These are phyloP conservation scores for Hapalemur alaotrensis DNA, from an alignment of 2,797 vertebrate species.

Conservation along the genomic window DNA sequence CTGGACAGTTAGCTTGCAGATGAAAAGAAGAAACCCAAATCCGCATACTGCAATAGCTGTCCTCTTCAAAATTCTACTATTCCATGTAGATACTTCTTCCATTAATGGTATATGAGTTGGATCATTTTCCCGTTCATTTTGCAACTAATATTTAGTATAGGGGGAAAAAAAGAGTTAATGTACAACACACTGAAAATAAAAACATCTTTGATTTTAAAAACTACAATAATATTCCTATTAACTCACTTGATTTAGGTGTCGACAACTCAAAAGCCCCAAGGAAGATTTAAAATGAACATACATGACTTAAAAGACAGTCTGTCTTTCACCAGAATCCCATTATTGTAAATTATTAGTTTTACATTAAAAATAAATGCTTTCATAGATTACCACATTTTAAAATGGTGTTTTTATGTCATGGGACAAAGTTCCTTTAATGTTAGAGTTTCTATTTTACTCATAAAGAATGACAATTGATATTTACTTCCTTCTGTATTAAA, in stretches of 20 bases:
- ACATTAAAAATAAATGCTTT: conserved; percentile 40
- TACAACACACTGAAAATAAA: conserved; percentile 29
- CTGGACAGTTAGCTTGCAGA: conserved; percentile 79
- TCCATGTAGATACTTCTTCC: conserved; percentile 75
- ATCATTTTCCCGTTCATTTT: conserved; percentile 85
- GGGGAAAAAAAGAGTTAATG: conserved; percentile 41
- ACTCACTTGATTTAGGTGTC: neutral
- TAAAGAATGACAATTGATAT: neutral
- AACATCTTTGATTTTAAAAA: conserved; percentile 24
- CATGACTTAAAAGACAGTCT: neutral
- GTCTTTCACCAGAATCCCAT: neutral
- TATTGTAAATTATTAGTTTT: neutral
- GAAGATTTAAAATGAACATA: conserved; percentile 57
- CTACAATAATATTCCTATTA: neutral
- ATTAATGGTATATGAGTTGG: conserved; percentile 82
- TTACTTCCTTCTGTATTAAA: conserved; percentile 34
- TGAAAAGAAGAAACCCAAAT: conserved; percentile 84
- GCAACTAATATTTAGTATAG: conserved; percentile 73
- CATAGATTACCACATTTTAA: conserved; percentile 26
- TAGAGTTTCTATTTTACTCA: conserved; percentile 14
- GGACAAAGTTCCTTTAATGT: conserved; percentile 18
- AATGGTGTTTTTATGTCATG: neutral
- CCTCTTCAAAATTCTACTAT: conserved; percentile 79
- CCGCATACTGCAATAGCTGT: conserved; percentile 85
- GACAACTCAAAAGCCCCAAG: conserved; percentile 24